phyloP scores from a whole-genome alignment of 2,888 invertebrate species.

The Athalia circularis region DNA sequence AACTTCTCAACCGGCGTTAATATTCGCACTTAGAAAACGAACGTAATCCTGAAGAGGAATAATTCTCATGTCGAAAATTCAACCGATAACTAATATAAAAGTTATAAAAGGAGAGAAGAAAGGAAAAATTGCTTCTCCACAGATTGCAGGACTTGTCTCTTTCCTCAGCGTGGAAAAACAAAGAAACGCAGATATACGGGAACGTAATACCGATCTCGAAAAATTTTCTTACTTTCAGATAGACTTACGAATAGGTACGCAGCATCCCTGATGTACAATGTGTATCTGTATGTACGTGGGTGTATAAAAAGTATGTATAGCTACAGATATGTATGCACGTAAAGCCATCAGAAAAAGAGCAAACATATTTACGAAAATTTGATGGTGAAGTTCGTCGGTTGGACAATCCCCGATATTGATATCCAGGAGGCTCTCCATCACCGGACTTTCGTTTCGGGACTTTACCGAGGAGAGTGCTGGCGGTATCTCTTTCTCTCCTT shows the following conservation, averaged over 20 bases:
- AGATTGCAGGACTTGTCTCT: not conserved
- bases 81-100: no score
- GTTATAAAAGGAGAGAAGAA: not conserved
- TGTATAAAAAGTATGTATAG: no score
- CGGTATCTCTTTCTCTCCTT: slow-evolving; percentile 46
- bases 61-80: not conserved
- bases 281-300: no score
- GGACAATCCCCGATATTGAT: slow-evolving; percentile 67
- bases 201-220: not conserved
- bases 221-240: not conserved
- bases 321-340: not conserved
- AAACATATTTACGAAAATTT: slow-evolving; percentile 63
- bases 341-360: slow-evolving; percentile 30
- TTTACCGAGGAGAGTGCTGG: slow-evolving; percentile 40
- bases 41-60: no score
- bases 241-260: not conserved
- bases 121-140: not conserved
- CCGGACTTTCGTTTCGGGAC: slow-evolving; percentile 51
- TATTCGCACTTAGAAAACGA: no score
- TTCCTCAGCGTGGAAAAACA: no score
- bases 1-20: not conserved
- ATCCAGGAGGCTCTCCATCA: slow-evolving; percentile 63
- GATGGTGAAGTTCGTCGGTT: slow-evolving; percentile 61
- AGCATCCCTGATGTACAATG: no score
- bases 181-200: no score